Evolutionary conservation across 1,140 invertebrate genomes (phyloP).

Genomic region (Maconellicoccus hirsutus): DNA sequence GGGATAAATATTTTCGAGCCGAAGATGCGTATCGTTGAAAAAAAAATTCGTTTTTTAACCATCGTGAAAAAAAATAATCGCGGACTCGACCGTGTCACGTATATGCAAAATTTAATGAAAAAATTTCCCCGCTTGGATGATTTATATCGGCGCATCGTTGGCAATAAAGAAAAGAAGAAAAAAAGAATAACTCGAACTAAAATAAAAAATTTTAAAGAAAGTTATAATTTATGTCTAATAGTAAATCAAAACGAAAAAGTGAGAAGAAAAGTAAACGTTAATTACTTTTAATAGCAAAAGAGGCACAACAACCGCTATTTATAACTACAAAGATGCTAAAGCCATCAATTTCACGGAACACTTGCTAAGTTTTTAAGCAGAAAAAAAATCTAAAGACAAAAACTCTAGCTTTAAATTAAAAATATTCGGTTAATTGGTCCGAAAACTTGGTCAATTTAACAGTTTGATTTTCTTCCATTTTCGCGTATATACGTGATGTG

Average conservation of each 20-base stretch:
- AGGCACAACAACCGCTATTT: conserved; percentile 7
- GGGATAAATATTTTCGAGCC: neutral
- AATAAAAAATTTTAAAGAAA: conserved; percentile 10
- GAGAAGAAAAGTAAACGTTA: conserved; percentile 9
- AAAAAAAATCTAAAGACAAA: conserved; percentile 6
- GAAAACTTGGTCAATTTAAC: neutral
- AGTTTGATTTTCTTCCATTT: neutral
- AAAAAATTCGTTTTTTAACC: too few species aligned
- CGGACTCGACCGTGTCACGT: too few species aligned
- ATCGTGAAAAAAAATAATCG: too few species aligned
- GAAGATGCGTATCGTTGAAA: too few species aligned
- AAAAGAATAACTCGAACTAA: neutral
- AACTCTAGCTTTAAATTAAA: conserved; percentile 1
- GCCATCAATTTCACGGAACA: conserved; percentile 7
- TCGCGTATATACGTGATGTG: neutral
- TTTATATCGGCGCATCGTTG: neutral
- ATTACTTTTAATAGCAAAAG: conserved; percentile 9
- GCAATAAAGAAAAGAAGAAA: neutral
- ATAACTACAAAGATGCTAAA: conserved; percentile 9
- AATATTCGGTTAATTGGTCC: neutral
- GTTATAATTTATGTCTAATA: conserved; percentile 10
- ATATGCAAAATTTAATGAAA: too few species aligned
- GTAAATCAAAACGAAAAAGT: conserved; percentile 9
- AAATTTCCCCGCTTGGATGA: too few species aligned
- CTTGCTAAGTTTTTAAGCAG: conserved; percentile 4